Evolutionary conservation across 2,888 invertebrate genomes (phyloP).

Genomic region (Nomada hirtipes): DNA sequence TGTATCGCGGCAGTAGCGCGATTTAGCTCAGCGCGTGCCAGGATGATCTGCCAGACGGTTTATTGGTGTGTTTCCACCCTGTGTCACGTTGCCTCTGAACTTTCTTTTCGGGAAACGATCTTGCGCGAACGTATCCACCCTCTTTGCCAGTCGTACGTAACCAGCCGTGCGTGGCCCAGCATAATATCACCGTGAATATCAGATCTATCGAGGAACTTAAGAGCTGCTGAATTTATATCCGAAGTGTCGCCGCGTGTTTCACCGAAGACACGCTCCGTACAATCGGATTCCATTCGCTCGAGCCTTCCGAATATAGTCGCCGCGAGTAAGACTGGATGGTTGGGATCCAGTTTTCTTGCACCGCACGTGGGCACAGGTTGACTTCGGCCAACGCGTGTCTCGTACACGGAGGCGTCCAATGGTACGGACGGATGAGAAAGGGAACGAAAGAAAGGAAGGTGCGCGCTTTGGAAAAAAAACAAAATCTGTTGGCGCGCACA

Average conservation of each 20-base stretch:
- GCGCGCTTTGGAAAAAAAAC: slow-evolving; percentile 27
- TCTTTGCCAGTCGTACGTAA: neutral
- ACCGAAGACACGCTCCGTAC: neutral
- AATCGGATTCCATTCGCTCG: slow-evolving; percentile 35
- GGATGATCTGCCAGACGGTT: slow-evolving; percentile 30
- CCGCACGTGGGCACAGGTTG: slow-evolving; percentile 62
- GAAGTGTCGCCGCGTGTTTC: neutral
- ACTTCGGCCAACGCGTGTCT: slow-evolving; percentile 50
- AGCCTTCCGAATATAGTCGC: slow-evolving; percentile 49
- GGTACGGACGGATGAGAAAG: slow-evolving; percentile 23
- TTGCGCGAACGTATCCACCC: neutral
- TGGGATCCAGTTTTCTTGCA: slow-evolving; percentile 63
- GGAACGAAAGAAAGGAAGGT: slow-evolving; percentile 15
- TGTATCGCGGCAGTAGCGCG: slow-evolving; percentile 10
- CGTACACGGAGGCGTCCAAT: slow-evolving; percentile 53
- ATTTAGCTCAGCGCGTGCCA: slow-evolving; percentile 15
- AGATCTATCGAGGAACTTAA: too few species aligned
- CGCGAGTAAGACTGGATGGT: slow-evolving; percentile 14
- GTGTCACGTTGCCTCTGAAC: neutral
- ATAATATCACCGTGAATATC: too few species aligned
- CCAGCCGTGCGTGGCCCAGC: neutral
- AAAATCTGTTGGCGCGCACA: slow-evolving; percentile 16
- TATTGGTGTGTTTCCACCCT: slow-evolving; percentile 1
- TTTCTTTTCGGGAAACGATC: neutral
- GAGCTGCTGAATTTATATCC: too few species aligned